Percentiles rank a stretch among this genome's conserved stretches.
These are phyloP conservation scores for Drosophila miranda DNA, from an alignment of 1,140 invertebrate species.

Conservation along the genomic window DNA sequence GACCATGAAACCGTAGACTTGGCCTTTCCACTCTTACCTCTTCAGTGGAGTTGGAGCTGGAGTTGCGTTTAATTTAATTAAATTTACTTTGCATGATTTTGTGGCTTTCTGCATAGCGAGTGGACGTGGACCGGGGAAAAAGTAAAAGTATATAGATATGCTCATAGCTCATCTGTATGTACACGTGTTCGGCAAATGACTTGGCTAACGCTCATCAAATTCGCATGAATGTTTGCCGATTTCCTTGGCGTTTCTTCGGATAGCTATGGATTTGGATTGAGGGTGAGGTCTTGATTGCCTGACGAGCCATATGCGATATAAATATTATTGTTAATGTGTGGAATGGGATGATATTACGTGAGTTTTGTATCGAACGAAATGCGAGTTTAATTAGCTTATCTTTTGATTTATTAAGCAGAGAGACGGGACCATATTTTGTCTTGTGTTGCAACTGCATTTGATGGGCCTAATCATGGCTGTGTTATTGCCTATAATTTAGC, in stretches of 20 bases:
- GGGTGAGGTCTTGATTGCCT: no score
- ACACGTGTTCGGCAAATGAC: constrained; percentile 31
- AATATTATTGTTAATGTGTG: no score
- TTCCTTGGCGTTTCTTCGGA: background rate
- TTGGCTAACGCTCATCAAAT: constrained; percentile 29
- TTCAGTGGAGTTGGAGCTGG: constrained; percentile 24
- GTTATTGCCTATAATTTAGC: constrained; percentile 13
- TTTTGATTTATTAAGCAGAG: no score
- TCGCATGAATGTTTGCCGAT: background rate
- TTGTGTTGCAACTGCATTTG: constrained; percentile 5
- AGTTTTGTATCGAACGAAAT: no score
- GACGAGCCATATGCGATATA: no score
- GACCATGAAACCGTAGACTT: constrained; percentile 61
- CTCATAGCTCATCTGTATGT: background rate
- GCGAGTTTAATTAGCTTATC: no score
- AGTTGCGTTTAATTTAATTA: constrained; percentile 51
- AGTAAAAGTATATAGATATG: constrained; percentile 54
- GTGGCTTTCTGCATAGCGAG: constrained; percentile 49
- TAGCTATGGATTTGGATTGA: background rate
- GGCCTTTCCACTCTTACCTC: constrained; percentile 50
- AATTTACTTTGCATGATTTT: constrained; percentile 55
- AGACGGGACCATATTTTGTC: constrained; percentile 8
- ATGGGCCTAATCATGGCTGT: no score
- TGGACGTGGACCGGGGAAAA: constrained; percentile 44
- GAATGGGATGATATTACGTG: no score